Percentiles rank a stretch among this genome's conserved stretches.
These are phyloP conservation scores for Argya squamiceps DNA, from an alignment of 2,797 vertebrate species.

Conservation along the genomic window DNA sequence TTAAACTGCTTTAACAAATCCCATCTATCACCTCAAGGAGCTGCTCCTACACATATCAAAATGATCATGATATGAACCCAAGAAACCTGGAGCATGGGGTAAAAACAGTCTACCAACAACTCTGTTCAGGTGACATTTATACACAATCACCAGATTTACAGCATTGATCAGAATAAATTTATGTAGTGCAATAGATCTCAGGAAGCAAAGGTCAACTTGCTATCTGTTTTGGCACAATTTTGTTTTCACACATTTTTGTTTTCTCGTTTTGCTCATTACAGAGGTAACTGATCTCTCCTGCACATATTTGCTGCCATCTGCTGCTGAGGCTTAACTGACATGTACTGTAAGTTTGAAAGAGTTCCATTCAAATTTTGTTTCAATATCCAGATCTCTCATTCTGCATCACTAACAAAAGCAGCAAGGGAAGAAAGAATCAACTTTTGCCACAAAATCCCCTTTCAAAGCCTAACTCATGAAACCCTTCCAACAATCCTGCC, in stretches of 20 bases:
- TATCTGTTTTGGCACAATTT: background rate
- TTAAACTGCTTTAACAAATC: background rate
- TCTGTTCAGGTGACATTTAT: background rate
- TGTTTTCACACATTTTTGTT: background rate
- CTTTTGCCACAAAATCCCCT: background rate
- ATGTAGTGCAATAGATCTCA: background rate
- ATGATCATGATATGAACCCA: background rate
- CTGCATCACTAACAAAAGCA: background rate
- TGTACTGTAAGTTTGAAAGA: background rate
- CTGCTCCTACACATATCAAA: background rate
- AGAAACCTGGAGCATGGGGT: background rate
- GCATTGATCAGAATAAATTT: background rate
- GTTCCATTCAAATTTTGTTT: background rate
- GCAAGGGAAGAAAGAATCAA: background rate
- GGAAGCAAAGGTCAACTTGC: background rate
- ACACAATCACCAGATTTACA: background rate
- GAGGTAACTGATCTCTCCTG: background rate
- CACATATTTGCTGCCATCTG: conserved; percentile 46
- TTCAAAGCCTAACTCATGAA: background rate
- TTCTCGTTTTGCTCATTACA: background rate
- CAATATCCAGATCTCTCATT: background rate
- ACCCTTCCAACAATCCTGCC: background rate
- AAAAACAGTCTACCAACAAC: background rate
- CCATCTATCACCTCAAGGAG: background rate
- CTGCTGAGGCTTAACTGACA: background rate